Conservation (phyloP, 2,113 vertebrate species). For the Willisornis vidua region DNA sequence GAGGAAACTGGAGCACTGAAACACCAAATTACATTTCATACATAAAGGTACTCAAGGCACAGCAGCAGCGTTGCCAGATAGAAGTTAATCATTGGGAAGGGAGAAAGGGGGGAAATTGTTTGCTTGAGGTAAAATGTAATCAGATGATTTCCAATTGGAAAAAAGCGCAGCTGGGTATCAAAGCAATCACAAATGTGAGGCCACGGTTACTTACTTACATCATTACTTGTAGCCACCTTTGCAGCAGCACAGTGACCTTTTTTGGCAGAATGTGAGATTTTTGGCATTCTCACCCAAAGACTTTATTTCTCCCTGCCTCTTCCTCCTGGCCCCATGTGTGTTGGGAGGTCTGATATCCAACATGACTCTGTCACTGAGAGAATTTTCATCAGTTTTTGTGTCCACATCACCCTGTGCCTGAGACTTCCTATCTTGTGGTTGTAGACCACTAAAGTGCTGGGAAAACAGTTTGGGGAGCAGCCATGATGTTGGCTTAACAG, state of each 20-base stretch:
- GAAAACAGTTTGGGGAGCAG: background rate
- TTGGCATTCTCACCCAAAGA: background rate
- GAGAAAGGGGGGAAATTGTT: background rate
- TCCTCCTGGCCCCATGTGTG: rapidly evolving
- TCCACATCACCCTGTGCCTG: background rate
- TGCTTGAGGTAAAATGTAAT: background rate
- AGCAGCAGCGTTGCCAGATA: rapidly evolving
- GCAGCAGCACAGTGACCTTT: background rate
- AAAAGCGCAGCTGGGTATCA: background rate
- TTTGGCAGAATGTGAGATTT: background rate
- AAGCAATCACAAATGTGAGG: background rate
- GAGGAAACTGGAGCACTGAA: background rate
- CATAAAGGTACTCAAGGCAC: background rate
- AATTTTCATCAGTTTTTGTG: rapidly evolving
- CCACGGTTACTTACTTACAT: background rate
- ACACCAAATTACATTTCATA: background rate
- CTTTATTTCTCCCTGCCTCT: background rate
- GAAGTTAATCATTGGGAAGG: background rate
- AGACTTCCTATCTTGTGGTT: background rate
- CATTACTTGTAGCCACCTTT: background rate
- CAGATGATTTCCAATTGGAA: background rate
- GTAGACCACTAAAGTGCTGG: background rate
- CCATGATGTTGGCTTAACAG: background rate
- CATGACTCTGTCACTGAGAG: background rate
- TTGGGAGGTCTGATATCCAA: rapidly evolving